Conservation (phyloP, 1,140 invertebrate genomes). For the Drosophila takahashii region DNA sequence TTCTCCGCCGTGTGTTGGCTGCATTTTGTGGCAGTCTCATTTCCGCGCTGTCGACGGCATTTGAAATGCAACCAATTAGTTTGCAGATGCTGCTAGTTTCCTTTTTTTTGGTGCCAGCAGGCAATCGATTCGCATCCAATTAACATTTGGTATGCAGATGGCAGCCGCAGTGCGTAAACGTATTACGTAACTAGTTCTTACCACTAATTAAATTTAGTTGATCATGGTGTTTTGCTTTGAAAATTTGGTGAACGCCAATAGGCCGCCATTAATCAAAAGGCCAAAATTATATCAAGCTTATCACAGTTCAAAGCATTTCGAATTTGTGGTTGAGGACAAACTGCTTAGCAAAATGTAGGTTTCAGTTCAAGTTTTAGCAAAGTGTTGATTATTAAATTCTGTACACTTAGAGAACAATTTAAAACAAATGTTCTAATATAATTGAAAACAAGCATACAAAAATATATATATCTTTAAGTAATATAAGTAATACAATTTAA, state of each 20-base stretch:
- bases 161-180: constrained; percentile 19
- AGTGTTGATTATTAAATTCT: neutral
- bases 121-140: constrained; percentile 46
- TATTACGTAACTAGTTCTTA: constrained; percentile 4
- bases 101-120: neutral
- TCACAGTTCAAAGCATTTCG: constrained; percentile 1
- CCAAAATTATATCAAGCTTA: neutral
- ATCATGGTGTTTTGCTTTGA: neutral
- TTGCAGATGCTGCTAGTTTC: constrained; percentile 9
- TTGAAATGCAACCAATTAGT: constrained; percentile 37
- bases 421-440: neutral
- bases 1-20: constrained; percentile 1
- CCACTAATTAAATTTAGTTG: neutral
- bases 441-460: too few species aligned
- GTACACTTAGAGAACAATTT: too few species aligned
- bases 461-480: too few species aligned
- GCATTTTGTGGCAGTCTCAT: constrained; percentile 7
- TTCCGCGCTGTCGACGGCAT: constrained; percentile 29
- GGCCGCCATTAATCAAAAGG: neutral
- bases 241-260: too few species aligned
- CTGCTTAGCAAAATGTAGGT: neutral
- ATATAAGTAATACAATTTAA: too few species aligned
- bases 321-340: neutral
- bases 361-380: neutral
- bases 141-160: constrained; percentile 7